Evolutionary conservation across 2,888 invertebrate species (phyloP).

Genomic region (Prosopocoilus inquinatus): DNA sequence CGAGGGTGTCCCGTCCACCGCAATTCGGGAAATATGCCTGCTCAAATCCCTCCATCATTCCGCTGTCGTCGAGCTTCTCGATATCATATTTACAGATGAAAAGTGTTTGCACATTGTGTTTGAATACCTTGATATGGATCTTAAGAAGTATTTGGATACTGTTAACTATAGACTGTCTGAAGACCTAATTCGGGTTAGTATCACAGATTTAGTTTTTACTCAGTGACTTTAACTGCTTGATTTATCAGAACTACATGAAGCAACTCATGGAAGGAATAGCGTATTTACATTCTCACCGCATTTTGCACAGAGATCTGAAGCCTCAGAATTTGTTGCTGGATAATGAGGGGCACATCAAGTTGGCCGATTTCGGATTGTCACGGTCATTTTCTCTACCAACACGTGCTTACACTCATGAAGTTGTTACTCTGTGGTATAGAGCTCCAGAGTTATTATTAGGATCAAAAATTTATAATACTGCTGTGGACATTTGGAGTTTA

Average conservation of each 20-base stretch:
- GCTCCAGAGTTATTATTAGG: conserved; percentile 95
- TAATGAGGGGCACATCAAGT: conserved; percentile 80
- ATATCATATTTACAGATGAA: conserved; percentile 82
- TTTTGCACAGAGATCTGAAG: conserved; percentile 91
- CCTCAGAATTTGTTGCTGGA: conserved; percentile 95
- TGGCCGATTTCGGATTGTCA: conserved; percentile 96
- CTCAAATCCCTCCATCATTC: conserved; percentile 87
- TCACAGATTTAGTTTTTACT: not conserved
- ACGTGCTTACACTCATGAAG: conserved; percentile 91
- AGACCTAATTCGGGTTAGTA: conserved; percentile 65
- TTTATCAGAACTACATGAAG: conserved; percentile 70
- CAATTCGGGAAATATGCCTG: conserved; percentile 92
- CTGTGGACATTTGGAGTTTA: conserved; percentile 95
- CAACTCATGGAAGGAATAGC: conserved; percentile 86
- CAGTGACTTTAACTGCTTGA: not conserved
- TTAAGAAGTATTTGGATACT: conserved; percentile 84
- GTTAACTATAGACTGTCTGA: conserved; percentile 61
- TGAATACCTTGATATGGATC: conserved; percentile 90
- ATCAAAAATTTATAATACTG: conserved; percentile 83
- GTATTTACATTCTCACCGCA: conserved; percentile 86
- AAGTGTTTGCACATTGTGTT: conserved; percentile 86
- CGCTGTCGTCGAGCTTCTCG: conserved; percentile 84
- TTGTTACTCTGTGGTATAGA: conserved; percentile 96
- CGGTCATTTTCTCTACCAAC: conserved; percentile 90
- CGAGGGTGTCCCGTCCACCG: conserved; percentile 97